Conservation (phyloP, 64 coral and sea anemone species). For the Pocillopora damicornis region DNA sequence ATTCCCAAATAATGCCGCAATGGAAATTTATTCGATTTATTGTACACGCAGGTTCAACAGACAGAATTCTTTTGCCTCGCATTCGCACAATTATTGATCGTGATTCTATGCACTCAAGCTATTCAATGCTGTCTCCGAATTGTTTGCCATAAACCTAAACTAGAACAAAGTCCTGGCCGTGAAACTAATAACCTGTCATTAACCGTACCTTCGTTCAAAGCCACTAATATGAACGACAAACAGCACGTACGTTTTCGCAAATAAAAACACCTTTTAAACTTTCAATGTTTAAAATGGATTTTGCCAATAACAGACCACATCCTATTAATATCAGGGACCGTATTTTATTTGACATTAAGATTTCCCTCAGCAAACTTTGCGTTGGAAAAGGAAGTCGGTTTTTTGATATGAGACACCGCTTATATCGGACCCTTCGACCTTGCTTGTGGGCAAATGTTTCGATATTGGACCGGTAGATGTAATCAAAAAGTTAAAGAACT, state of each 20-base stretch:
- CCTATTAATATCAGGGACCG: not conserved
- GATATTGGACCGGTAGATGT: not conserved
- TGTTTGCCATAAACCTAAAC: not conserved
- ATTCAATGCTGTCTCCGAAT: not conserved
- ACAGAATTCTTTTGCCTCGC: too few relatives aligned
- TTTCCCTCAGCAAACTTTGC: not conserved
- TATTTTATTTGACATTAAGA: not conserved
- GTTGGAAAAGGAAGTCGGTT: not conserved
- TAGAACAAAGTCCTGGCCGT: too few relatives aligned
- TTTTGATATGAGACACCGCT: not conserved
- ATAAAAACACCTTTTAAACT: not conserved
- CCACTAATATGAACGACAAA: conserved; percentile 4
- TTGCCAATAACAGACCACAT: conserved; percentile 1
- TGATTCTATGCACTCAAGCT: not conserved
- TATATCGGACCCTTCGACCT: not conserved
- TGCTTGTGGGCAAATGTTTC: not conserved
- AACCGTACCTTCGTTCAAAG: not conserved
- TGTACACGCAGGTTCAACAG: too few relatives aligned
- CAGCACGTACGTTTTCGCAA: not conserved
- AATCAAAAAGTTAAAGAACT: not conserved
- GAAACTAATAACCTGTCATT: conserved; percentile 1
- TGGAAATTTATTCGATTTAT: too few relatives aligned
- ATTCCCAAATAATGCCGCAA: too few relatives aligned
- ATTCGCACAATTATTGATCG: too few relatives aligned
- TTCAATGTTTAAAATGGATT: conserved; percentile 23